These are phyloP conservation scores for Coenonympha arcania DNA, from an alignment of 2,888 invertebrate genomes.

Conservation along the genomic window DNA sequence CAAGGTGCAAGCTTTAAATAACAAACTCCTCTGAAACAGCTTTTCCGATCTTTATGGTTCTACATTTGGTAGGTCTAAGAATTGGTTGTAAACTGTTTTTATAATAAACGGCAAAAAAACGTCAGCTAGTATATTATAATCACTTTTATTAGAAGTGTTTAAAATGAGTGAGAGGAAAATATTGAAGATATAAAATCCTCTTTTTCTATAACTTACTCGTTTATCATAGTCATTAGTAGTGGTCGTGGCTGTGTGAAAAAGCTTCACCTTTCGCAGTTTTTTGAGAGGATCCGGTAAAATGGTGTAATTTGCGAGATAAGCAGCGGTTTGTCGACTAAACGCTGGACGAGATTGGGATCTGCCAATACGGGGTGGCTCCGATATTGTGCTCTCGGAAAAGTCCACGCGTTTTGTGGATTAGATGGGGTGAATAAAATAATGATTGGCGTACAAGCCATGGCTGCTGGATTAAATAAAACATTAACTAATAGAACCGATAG, in stretches of 20 bases:
- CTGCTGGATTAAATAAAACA: background rate
- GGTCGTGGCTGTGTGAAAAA: constrained; percentile 18
- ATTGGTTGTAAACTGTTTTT: too few relatives aligned
- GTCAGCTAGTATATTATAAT: too few relatives aligned
- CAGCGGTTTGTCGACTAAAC: constrained; percentile 44
- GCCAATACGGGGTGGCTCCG: constrained; percentile 39
- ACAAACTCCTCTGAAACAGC: too few relatives aligned
- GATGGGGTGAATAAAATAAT: constrained; percentile 28
- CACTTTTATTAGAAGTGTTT: too few relatives aligned
- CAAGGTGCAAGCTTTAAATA: too few relatives aligned
- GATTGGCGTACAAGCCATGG: background rate
- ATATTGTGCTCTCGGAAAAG: constrained; percentile 30
- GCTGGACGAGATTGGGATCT: constrained; percentile 53
- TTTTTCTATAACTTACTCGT: background rate
- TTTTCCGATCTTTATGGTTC: too few relatives aligned
- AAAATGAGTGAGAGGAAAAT: too few relatives aligned
- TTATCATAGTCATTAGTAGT: background rate
- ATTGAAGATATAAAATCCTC: background rate
- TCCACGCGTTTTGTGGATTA: constrained; percentile 33
- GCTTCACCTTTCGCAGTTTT: constrained; percentile 48
- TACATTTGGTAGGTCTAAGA: too few relatives aligned
- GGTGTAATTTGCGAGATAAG: constrained; percentile 68
- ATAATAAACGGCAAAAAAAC: too few relatives aligned
- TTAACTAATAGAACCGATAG: background rate
- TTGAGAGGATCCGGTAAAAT: constrained; percentile 56